A percentile compares a stretch with the other conserved stretches of the same genome.
phyloP scores from a whole-genome alignment of 2,888 invertebrate genomes.

The Herminia tarsipennalis region DNA sequence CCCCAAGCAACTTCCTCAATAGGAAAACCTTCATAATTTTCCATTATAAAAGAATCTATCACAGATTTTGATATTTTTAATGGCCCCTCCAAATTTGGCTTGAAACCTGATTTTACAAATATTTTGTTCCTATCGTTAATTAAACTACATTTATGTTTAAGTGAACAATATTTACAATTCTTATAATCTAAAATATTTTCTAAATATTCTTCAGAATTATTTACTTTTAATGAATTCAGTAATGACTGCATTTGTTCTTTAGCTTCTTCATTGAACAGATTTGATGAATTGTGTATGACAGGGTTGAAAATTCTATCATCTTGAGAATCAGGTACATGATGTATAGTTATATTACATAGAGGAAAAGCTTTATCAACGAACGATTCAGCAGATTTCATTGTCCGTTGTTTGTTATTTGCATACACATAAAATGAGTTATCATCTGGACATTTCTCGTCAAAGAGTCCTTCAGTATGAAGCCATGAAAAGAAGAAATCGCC shows the following conservation, averaged over 20 bases:
- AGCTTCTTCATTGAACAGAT: slow-evolving; percentile 54
- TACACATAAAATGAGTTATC: slow-evolving; percentile 66
- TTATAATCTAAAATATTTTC: slow-evolving; percentile 65
- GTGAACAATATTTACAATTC: slow-evolving; percentile 62
- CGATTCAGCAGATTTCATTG: slow-evolving; percentile 65
- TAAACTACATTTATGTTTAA: slow-evolving; percentile 62
- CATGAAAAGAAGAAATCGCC: slow-evolving; percentile 60
- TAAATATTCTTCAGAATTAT: slow-evolving; percentile 55
- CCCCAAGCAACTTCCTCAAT: slow-evolving; percentile 72
- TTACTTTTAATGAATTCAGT: slow-evolving; percentile 56
- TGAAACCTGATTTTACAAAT: slow-evolving; percentile 50
- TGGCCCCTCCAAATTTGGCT: slow-evolving; percentile 67
- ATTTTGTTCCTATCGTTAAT: slow-evolving; percentile 55
- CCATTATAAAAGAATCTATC: slow-evolving; percentile 74
- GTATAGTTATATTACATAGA: slow-evolving; percentile 62
- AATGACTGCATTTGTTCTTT: slow-evolving; percentile 56
- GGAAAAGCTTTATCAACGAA: slow-evolving; percentile 68
- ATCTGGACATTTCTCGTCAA: slow-evolving; percentile 54
- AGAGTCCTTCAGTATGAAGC: slow-evolving; percentile 54
- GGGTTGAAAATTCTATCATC: slow-evolving; percentile 69
- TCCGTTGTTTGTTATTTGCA: slow-evolving; percentile 69
- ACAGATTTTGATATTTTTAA: slow-evolving; percentile 71
- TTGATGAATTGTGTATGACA: slow-evolving; percentile 63
- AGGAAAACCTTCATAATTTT: slow-evolving; percentile 71
- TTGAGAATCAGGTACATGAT: slow-evolving; percentile 48